These are phyloP conservation scores for Climacteris rufus DNA, from an alignment of 2,113 vertebrate genomes.

Conservation along the genomic window DNA sequence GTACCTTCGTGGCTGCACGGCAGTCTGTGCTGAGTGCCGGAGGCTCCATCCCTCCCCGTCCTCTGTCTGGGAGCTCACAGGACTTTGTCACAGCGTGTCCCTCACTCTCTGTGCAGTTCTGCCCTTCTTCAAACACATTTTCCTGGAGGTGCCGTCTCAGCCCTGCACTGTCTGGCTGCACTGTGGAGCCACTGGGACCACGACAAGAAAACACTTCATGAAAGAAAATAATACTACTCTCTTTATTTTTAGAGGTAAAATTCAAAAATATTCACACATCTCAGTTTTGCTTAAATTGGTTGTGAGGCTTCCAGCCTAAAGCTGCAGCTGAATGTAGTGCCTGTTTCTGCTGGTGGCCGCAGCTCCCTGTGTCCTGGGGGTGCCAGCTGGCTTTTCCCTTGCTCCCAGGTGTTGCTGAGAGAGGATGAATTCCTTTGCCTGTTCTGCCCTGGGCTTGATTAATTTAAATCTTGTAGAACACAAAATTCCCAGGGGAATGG, in stretches of 20 bases:
- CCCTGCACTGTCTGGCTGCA: rapidly evolving
- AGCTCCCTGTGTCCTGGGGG: background rate
- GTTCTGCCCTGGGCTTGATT: background rate
- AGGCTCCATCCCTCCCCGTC: background rate
- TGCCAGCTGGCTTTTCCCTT: background rate
- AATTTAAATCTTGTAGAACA: background rate
- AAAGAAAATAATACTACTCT: background rate
- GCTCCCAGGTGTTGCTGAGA: background rate
- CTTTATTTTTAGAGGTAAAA: background rate
- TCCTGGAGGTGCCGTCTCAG: too few relatives aligned
- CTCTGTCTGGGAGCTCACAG: rapidly evolving
- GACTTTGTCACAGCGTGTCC: background rate
- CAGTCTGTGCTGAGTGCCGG: background rate
- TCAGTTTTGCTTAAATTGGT: background rate
- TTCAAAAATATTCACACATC: background rate
- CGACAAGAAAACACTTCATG: background rate
- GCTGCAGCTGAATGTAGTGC: background rate
- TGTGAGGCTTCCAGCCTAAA: background rate
- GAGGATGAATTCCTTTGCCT: background rate
- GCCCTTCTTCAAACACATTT: background rate
- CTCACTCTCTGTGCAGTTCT: background rate
- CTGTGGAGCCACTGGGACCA: rapidly evolving
- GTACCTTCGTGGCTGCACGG: background rate
- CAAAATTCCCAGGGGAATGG: background rate
- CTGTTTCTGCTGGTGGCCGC: background rate